phyloP scores from a whole-genome alignment of 2,888 invertebrate species.

The Polyploca ridens region DNA sequence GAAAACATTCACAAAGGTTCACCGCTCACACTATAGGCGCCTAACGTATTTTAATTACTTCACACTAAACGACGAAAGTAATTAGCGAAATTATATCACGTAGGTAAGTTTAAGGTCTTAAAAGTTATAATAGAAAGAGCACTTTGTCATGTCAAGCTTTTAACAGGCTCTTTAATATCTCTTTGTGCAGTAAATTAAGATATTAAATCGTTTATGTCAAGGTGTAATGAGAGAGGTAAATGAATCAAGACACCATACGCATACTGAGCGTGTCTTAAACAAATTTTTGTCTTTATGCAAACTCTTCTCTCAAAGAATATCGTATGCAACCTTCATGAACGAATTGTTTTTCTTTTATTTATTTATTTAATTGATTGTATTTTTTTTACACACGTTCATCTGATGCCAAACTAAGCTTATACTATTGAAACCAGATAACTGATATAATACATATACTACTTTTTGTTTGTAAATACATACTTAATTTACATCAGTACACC shows the following conservation, averaged over 20 bases:
- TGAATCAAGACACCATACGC: conserved; percentile 49
- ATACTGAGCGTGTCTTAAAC: conserved; percentile 29
- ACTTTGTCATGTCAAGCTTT: conserved; percentile 82
- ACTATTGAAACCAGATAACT: no score
- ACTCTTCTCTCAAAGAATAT: neutral
- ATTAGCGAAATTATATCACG: conserved; percentile 75
- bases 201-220: conserved; percentile 79
- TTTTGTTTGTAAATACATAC: no score
- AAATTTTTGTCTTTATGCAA: conserved; percentile 41
- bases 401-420: no score
- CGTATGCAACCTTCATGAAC: neutral
- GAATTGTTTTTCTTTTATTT: neutral
- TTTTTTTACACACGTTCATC: no score
- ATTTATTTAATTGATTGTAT: no score
- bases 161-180: conserved; percentile 81
- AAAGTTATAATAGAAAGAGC: conserved; percentile 79
- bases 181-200: conserved; percentile 81
- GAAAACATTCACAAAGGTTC: conserved; percentile 24
- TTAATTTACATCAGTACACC: no score
- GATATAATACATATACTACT: no score
- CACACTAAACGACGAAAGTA: conserved; percentile 60
- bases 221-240: conserved; percentile 65
- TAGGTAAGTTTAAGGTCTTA: conserved; percentile 71
- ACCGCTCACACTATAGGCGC: conserved; percentile 34
- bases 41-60: conserved; percentile 54